Conservation (phyloP, 1,140 invertebrate genomes). For the Aphelenchoides avenae region DNA sequence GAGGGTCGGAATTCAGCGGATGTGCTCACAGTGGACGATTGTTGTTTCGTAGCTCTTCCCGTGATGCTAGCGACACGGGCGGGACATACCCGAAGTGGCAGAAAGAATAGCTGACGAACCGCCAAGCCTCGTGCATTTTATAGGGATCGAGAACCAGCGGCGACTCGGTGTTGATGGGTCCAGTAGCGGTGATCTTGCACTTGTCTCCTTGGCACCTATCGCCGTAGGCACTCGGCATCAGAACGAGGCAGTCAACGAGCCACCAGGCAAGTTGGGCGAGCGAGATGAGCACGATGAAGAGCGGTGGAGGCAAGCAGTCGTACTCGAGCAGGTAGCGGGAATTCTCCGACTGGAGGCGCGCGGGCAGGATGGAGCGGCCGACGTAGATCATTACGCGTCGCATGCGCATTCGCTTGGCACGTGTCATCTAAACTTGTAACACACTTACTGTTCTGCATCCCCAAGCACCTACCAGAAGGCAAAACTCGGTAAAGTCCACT, state of each 20-base stretch:
- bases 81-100: too few species aligned
- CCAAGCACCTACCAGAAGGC: too few species aligned
- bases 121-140: too few species aligned
- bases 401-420: conserved; percentile 24
- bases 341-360: conserved; percentile 3
- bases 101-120: too few species aligned
- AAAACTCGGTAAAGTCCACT: not conserved
- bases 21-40: too few species aligned
- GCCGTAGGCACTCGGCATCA: not conserved
- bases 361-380: conserved; percentile 17
- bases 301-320: conserved; percentile 27
- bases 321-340: conserved; percentile 22
- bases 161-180: conserved; percentile 59
- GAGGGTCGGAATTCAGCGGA: too few species aligned
- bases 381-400: conserved; percentile 18
- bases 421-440: too few species aligned
- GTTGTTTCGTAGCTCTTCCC: too few species aligned
- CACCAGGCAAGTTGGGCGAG: too few species aligned
- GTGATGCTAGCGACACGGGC: too few species aligned
- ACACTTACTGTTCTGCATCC: too few species aligned
- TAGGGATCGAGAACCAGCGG: too few species aligned
- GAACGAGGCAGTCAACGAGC: not conserved
- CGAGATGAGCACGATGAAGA: conserved; percentile 28
- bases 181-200: not conserved
- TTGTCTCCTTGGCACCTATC: not conserved